Conservation (phyloP, 2,113 vertebrate genomes). For the Empidonax traillii region DNA sequence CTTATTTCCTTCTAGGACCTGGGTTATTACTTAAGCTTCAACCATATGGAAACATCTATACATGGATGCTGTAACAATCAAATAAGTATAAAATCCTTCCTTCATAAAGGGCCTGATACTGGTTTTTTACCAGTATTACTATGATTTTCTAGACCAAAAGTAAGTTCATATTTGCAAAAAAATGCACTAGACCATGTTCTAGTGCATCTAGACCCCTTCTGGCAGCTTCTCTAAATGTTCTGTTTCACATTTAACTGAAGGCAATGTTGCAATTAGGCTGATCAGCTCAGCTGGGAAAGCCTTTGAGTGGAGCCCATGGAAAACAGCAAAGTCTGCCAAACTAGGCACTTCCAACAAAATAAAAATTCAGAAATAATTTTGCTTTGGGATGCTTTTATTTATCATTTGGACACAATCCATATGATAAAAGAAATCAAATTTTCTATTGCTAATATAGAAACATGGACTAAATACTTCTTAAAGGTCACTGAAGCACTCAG, state of each 20-base stretch:
- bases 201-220: neutral
- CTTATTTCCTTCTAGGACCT: neutral
- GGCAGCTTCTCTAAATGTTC: neutral
- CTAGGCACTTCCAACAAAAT: neutral
- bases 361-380: neutral
- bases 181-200: neutral
- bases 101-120: neutral
- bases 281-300: neutral
- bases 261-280: neutral
- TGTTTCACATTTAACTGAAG: neutral
- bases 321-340: neutral
- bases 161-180: neutral
- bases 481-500: neutral
- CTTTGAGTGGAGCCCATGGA: neutral
- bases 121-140: neutral
- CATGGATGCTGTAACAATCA: neutral
- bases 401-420: neutral
- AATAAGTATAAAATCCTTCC: neutral
- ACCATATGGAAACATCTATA: neutral
- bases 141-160: neutral
- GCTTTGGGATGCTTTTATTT: neutral
- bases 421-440: neutral
- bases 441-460: neutral
- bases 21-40: neutral
- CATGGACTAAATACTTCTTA: neutral